Conservation (phyloP, 2,113 vertebrate species). For the Thomomys bottae region DNA sequence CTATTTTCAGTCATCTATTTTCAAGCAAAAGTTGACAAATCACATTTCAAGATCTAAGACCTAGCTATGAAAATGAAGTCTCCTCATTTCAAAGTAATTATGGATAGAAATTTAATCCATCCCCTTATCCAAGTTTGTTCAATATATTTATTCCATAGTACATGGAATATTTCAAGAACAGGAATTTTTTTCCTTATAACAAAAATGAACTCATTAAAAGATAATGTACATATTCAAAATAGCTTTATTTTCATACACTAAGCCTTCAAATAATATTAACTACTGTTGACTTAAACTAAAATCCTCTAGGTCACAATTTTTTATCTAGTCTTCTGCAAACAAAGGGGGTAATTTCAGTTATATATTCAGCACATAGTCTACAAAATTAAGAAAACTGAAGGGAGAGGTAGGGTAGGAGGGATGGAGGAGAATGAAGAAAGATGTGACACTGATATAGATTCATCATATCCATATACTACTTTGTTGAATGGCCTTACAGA, state of each 20-base stretch:
- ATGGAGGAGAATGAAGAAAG: too few species aligned
- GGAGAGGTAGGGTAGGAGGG: too few species aligned
- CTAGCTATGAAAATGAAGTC: not conserved
- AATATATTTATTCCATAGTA: not conserved
- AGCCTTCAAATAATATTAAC: not conserved
- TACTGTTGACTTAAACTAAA: slow-evolving; percentile 10
- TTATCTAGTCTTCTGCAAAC: not conserved
- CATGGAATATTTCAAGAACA: too few species aligned
- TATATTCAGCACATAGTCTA: too few species aligned
- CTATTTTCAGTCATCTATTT: not conserved
- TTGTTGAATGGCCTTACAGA: not conserved
- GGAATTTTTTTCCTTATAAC: not conserved
- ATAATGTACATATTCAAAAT: slow-evolving; percentile 36
- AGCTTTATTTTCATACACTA: not conserved
- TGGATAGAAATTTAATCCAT: not conserved
- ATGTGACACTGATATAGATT: too few species aligned
- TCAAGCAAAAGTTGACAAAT: slow-evolving; percentile 38
- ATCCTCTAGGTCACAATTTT: not conserved
- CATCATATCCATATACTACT: too few species aligned
- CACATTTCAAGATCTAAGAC: not conserved
- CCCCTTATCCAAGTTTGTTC: not conserved
- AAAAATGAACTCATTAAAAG: slow-evolving; percentile 25
- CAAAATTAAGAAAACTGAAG: too few species aligned
- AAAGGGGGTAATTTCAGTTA: not conserved
- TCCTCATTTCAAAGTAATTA: not conserved